phyloP scores from a whole-genome alignment of 23 tunicate genomes.

The Botrylloides violaceus region DNA sequence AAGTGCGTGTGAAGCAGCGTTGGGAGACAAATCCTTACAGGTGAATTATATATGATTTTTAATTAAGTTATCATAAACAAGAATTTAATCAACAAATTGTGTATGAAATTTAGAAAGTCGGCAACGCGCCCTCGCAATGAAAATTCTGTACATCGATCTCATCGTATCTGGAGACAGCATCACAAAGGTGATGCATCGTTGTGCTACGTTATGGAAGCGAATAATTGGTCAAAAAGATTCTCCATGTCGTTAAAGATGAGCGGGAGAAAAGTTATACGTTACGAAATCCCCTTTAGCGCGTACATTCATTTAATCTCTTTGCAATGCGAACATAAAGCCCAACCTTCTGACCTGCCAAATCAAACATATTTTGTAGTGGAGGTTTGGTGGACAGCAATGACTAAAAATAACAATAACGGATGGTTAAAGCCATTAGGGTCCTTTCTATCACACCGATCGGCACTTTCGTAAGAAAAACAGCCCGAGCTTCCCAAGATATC shows the following conservation, averaged over 20 bases:
- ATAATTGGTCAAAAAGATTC: neutral
- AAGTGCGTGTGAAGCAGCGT: too few relatives aligned
- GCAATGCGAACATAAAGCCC: neutral
- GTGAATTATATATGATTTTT: neutral
- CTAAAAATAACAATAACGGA: slow-evolving; percentile 18
- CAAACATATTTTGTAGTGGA: neutral
- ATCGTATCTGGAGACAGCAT: neutral
- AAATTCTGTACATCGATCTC: neutral
- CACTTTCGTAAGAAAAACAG: slow-evolving; percentile 8
- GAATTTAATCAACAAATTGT: neutral
- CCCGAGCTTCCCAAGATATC: slow-evolving; percentile 3
- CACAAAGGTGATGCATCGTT: neutral
- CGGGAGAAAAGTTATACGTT: neutral
- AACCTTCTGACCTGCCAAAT: slow-evolving; percentile 16
- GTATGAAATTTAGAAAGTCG: neutral
- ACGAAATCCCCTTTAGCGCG: neutral
- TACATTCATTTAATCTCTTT: neutral
- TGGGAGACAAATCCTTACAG: too few relatives aligned
- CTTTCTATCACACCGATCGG: slow-evolving; percentile 12
- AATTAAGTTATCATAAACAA: neutral
- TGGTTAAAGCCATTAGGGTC: slow-evolving; percentile 14
- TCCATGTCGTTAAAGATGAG: neutral
- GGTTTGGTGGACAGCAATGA: slow-evolving; percentile 1
- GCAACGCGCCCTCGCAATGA: neutral
- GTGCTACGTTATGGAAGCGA: neutral